Percentiles rank a stretch among this genome's conserved stretches.
Conservation (phyloP, 1,140 invertebrate genomes). For the Anastatus disparis region DNA sequence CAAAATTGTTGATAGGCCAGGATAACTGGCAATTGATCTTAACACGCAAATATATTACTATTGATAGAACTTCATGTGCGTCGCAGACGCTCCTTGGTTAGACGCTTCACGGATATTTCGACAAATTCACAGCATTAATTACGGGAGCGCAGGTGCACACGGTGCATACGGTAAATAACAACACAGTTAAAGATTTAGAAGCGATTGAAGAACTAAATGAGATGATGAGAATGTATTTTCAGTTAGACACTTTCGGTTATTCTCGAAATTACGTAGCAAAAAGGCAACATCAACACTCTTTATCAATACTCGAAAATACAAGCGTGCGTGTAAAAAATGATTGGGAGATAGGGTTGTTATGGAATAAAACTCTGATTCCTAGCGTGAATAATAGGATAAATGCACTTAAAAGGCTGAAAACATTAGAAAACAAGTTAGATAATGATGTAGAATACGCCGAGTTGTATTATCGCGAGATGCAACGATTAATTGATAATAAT, state of each 20-base stretch:
- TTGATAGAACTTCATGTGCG: background rate
- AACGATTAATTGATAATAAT: background rate
- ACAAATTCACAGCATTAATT: background rate
- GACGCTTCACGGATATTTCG: background rate
- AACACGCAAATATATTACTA: background rate
- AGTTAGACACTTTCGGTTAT: background rate
- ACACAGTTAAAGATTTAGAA: too few species aligned
- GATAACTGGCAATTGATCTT: constrained; percentile 5
- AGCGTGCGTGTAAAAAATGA: background rate
- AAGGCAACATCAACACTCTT: background rate
- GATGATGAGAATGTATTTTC: background rate
- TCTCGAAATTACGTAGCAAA: background rate
- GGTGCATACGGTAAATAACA: background rate
- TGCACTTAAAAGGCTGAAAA: background rate
- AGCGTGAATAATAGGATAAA: background rate
- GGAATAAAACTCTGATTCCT: background rate
- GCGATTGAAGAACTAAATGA: too few species aligned
- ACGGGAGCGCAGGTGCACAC: background rate
- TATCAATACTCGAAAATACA: background rate
- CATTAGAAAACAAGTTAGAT: background rate
- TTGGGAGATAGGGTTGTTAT: background rate
- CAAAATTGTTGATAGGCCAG: background rate
- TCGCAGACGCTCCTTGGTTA: background rate
- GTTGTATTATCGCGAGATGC: background rate
- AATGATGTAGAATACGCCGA: background rate